Conservation (phyloP, 2,113 vertebrate genomes). For the Bolborhynchus lineola region DNA sequence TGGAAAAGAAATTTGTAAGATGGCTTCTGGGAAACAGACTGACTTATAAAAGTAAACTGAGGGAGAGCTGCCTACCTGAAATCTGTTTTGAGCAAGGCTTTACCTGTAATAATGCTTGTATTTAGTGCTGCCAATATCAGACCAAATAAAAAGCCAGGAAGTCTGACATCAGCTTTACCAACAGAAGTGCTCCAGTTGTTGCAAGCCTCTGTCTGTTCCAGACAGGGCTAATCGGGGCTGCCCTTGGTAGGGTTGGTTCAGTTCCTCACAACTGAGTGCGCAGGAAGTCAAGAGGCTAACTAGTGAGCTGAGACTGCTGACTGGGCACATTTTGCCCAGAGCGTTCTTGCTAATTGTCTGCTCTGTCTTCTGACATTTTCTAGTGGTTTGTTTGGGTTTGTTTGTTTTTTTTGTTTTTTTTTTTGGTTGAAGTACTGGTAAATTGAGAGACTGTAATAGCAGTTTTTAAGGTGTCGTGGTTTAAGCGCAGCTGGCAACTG, state of each 20-base stretch:
- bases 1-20: not conserved
- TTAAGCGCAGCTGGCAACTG: not conserved
- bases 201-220: not conserved
- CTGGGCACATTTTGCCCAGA: not conserved
- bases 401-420: not conserved
- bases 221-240: not conserved
- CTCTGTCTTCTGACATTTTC: not conserved
- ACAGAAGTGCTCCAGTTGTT: not conserved
- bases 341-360: not conserved
- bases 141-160: not conserved
- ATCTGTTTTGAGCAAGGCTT: not conserved
- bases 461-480: not conserved
- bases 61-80: not conserved
- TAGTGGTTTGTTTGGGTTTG: not conserved
- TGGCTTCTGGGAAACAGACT: not conserved
- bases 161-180: not conserved
- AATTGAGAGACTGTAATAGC: not conserved
- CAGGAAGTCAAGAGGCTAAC: not conserved
- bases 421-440: not conserved
- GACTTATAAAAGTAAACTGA: not conserved
- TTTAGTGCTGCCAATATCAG: not conserved
- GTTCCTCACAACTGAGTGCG: fast-evolving
- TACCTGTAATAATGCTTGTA: fast-evolving
- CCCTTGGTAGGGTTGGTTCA: not conserved
- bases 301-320: not conserved